phyloP scores from a whole-genome alignment of 2,113 vertebrate genomes.

The Chionomys nivalis region DNA sequence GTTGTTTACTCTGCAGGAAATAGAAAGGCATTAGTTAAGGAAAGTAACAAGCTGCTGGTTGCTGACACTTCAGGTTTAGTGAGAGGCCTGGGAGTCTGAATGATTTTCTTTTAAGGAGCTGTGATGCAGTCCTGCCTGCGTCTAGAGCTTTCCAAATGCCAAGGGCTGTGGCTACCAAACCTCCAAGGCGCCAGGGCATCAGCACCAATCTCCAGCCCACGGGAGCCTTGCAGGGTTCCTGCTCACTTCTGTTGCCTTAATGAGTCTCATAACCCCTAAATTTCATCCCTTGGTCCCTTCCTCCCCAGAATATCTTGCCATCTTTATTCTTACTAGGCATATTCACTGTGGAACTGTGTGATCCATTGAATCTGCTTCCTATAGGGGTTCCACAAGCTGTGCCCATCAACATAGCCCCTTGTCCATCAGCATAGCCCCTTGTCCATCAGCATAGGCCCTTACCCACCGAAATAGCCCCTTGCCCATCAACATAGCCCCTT shows the following conservation, averaged over 20 bases:
- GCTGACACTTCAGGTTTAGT: conserved; percentile 61
- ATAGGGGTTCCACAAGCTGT: background rate
- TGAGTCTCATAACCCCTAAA: background rate
- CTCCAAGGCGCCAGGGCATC: background rate
- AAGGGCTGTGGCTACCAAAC: background rate
- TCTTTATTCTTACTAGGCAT: too few relatives aligned
- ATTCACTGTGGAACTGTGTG: background rate
- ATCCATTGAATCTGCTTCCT: background rate
- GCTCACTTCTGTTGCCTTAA: background rate
- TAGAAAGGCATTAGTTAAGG: conserved; percentile 63
- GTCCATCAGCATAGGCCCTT: too few relatives aligned
- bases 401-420: background rate
- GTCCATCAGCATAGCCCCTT: too few relatives aligned
- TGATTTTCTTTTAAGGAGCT: conserved; percentile 56
- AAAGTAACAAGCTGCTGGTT: conserved; percentile 34
- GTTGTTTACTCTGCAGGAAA: conserved; percentile 58
- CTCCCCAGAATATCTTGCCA: background rate
- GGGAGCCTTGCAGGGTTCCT: background rate
- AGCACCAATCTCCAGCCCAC: background rate
- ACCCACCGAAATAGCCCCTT: too few relatives aligned
- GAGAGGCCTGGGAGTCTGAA: conserved; percentile 52
- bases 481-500: background rate
- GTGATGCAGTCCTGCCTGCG: background rate
- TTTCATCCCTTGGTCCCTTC: background rate
- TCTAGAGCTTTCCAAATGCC: background rate